Evolutionary conservation across 2,888 invertebrate species (phyloP), one percentile per base, ranked within the genome.

Genomic region (Xestia rhomboidea): DNA sequence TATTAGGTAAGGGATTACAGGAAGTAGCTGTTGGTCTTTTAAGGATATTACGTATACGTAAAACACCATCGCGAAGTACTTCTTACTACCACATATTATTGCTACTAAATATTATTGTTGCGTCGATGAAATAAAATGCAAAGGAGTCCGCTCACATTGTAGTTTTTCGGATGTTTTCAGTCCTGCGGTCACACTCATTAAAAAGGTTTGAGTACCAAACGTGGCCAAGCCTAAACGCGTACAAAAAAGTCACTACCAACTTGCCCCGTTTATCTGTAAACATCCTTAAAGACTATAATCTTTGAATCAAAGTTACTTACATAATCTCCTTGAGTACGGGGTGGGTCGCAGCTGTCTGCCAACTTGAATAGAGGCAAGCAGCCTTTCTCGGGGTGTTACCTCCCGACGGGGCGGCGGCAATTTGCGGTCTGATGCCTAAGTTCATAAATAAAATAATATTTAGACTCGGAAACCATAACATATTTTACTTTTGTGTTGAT

Each of bases 281-380:
- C 1, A n/a, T 21, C 4, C 13, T 8, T 38, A 7, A 8, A 76
- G 3, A 60, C 0, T 51, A 44, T 3, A 49, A 49, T n/a, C 1
- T 51, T 0, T 66, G 18, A 38, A 11, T 46, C 1, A 60, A 76
- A 76, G 69, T 74, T 91, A 97, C 97, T 97, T 89, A 97, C 97
- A 94, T 94, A 97, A 93, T 90, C 95, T 93, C 87, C 97, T 96
- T 21, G 97, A 95, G 90, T 96, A 95, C 10, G 97, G 96, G 49
- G 96, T 97, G 57, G 98, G 98, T 91, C 98, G 97, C 71, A 98
- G 96, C 87, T 97, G 97, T 84, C 98, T 97, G 69, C 98, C 98
- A 86, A 98, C 97, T 90, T 98, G 98, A 89, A 99, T 99, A 81
- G 98, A 98, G 86, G 98, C 98, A 96, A 99, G 98, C 49, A 99